These are phyloP conservation scores for Crotalus viridis DNA, from an alignment of 2,113 vertebrate species.

Conservation along the genomic window DNA sequence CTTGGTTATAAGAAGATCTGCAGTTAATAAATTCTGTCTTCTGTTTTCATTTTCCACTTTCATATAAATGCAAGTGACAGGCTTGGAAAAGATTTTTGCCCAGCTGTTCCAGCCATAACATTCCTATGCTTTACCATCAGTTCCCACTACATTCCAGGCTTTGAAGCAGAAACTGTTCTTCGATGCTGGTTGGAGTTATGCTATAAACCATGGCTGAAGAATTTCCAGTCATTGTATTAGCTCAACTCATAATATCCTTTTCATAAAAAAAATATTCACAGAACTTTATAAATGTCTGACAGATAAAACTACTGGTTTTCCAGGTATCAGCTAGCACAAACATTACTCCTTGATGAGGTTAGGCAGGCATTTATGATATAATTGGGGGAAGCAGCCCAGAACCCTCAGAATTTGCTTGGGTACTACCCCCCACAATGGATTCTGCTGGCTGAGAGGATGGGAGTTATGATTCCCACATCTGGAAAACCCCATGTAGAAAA, in stretches of 20 bases:
- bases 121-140: slow-evolving; percentile 15
- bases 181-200: not conserved
- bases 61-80: not conserved
- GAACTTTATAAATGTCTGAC: not conserved
- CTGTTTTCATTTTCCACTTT: not conserved
- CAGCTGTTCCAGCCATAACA: slow-evolving; percentile 1
- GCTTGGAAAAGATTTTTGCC: not conserved
- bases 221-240: not conserved
- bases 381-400: not conserved
- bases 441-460: not conserved
- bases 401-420: not conserved
- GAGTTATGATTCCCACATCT: not conserved
- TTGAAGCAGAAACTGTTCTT: slow-evolving; percentile 19
- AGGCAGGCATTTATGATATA: not conserved
- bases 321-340: not conserved
- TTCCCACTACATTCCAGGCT: slow-evolving; percentile 1
- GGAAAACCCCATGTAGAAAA: not conserved
- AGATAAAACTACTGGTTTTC: not conserved
- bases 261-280: not conserved
- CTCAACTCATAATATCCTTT: not conserved
- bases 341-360: not conserved
- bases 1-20: not conserved
- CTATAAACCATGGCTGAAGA: not conserved
- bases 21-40: not conserved
- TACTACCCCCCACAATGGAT: not conserved